Percentiles rank a stretch among this genome's conserved stretches.
Conservation (phyloP, 2,888 invertebrate species). For the Notocelia uddmanniana region DNA sequence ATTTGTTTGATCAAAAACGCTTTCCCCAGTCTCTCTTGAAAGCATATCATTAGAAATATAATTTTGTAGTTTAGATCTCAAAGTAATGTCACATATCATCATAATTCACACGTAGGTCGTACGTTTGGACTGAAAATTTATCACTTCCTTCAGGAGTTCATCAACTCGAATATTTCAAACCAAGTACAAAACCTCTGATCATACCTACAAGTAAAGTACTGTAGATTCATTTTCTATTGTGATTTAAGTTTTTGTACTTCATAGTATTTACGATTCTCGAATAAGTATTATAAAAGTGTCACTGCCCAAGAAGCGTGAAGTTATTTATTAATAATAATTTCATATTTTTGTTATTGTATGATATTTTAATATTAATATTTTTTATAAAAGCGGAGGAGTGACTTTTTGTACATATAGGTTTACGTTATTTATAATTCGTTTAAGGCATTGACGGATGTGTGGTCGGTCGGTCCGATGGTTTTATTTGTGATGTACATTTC, state of each 20-base stretch:
- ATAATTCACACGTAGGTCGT: slow-evolving; percentile 39
- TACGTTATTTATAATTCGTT: slow-evolving; percentile 70
- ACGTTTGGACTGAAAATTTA: slow-evolving; percentile 32
- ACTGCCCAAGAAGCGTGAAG: slow-evolving; percentile 68
- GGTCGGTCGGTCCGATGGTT: slow-evolving; percentile 49
- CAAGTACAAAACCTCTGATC: slow-evolving; percentile 44
- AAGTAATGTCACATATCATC: slow-evolving; percentile 41
- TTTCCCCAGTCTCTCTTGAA: slow-evolving; percentile 41
- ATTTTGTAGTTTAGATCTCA: slow-evolving; percentile 45
- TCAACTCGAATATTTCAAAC: slow-evolving; percentile 31
- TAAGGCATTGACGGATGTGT: slow-evolving; percentile 60
- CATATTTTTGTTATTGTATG: slow-evolving; percentile 60
- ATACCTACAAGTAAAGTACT: slow-evolving; percentile 31
- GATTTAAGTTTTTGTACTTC: slow-evolving; percentile 45
- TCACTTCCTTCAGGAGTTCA: slow-evolving; percentile 28
- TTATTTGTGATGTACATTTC: slow-evolving; percentile 66
- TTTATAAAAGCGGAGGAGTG: slow-evolving; percentile 64
- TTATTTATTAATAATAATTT: slow-evolving; percentile 61
- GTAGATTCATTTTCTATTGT: slow-evolving; percentile 41
- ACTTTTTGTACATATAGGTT: slow-evolving; percentile 79
- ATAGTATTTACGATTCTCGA: slow-evolving; percentile 52
- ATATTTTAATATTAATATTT: slow-evolving; percentile 60
- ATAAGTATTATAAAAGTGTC: slow-evolving; percentile 55
- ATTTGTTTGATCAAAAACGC: slow-evolving; percentile 23
- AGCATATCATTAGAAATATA: slow-evolving; percentile 43